Percentiles rank a stretch among this genome's conserved stretches.
phyloP scores from a whole-genome alignment of 2,113 vertebrate genomes.

The Bubo blakistoni region DNA sequence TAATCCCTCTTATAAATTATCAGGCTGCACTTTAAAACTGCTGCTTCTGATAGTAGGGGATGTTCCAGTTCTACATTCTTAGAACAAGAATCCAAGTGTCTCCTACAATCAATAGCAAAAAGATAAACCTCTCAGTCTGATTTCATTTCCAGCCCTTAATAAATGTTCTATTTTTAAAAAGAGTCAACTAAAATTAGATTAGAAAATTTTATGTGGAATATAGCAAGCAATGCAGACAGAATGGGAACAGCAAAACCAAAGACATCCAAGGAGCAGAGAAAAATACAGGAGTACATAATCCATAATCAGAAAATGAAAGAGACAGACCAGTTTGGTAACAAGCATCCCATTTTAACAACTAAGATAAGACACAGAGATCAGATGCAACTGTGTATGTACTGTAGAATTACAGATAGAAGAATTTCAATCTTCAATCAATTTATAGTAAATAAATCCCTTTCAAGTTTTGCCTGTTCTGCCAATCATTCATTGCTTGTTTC shows the following conservation, averaged over 20 bases:
- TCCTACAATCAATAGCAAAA: not conserved
- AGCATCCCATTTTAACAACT: not conserved
- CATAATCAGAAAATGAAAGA: not conserved
- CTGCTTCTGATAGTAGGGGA: not conserved
- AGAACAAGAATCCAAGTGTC: not conserved
- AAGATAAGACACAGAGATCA: not conserved
- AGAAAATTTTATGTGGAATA: slow-evolving; percentile 1
- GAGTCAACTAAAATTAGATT: slow-evolving; percentile 14
- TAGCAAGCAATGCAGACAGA: slow-evolving; percentile 21
- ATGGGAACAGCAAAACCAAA: slow-evolving; percentile 16
- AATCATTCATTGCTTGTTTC: not conserved
- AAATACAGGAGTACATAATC: not conserved
- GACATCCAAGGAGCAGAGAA: not conserved
- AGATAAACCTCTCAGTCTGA: not conserved
- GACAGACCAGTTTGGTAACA: not conserved
- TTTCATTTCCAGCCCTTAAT: not conserved
- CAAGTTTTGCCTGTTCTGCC: not conserved
- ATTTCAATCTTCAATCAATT: not conserved
- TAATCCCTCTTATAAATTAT: not conserved
- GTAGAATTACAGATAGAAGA: not conserved
- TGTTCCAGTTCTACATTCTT: not conserved
- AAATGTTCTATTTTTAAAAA: not conserved
- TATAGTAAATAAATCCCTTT: not conserved
- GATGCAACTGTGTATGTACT: not conserved
- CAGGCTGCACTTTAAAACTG: not conserved